Evolutionary conservation across 2,797 vertebrate species (phyloP).

Genomic region (Moxostoma hubbsi): DNA sequence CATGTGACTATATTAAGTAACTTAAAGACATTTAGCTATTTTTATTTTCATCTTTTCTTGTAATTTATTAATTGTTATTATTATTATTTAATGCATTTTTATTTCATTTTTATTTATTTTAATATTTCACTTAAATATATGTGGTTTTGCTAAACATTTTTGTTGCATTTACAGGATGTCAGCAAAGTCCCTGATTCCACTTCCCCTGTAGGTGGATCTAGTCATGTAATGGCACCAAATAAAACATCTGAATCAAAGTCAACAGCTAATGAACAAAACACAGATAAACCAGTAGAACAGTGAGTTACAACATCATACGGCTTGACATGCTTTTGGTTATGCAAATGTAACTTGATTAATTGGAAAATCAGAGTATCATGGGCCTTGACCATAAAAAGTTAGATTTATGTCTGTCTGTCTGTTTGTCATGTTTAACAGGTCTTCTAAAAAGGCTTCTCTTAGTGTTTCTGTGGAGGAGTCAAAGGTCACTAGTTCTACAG

Average conservation of each 20-base stretch:
- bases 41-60: not conserved
- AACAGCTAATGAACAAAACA: slow-evolving; percentile 13
- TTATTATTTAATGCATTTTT: too few relatives aligned
- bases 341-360: not conserved
- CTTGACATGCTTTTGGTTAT: not conserved
- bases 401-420: not conserved
- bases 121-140: too few relatives aligned
- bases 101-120: too few relatives aligned
- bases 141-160: too few relatives aligned
- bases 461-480: slow-evolving; percentile 32
- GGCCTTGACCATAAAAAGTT: not conserved
- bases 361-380: not conserved
- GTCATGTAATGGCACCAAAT: slow-evolving; percentile 30
- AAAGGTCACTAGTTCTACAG: slow-evolving; percentile 59
- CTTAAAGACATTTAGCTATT: too few relatives aligned
- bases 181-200: slow-evolving; percentile 41
- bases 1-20: too few relatives aligned
- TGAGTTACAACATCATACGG: slow-evolving; percentile 53
- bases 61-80: not conserved
- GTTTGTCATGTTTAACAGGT: slow-evolving; percentile 52
- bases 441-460: slow-evolving; percentile 45
- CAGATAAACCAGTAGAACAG: slow-evolving; percentile 50
- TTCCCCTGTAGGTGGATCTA: slow-evolving; percentile 29
- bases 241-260: slow-evolving; percentile 31
- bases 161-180: slow-evolving; percentile 34